Evolutionary conservation across 2,113 vertebrate genomes (phyloP), one percentile per base, ranked within the genome.

Genomic region (Nesospiza acunhae): DNA sequence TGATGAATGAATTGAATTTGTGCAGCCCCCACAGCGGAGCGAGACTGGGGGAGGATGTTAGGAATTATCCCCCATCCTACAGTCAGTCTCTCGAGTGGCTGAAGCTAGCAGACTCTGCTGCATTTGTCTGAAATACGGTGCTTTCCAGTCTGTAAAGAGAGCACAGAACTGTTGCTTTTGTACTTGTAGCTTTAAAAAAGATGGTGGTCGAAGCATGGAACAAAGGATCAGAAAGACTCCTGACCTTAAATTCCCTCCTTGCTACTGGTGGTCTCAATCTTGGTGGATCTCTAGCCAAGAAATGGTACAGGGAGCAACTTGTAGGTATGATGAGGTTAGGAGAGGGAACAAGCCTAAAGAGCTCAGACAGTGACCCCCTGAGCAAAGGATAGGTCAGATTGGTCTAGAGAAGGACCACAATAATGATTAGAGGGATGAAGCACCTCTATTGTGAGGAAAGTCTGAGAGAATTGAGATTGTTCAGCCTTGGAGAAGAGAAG

Each of bases 21-120:
- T 69, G 85, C 94, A 91, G 86, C 95, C 93, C 94, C 87, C 94
- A 93, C 95, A 93, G 58, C 4, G 1, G 89, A 96, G 94, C 8
- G 79, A 94, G 95, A 95, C 90, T 90, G 93, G 95, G 74, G 96
- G 91, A 93, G 95, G 91, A 93, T 97, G 95, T 92, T 95, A 85
- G 87, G 95, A 92, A 94, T 93, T 96, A 95, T 97, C 91, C 86
- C 80, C 41, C n/a, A 67, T 97, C 89, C 91, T 92, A 95, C 95
- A 63, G 73, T 46, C 14, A 70, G 67, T 96, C 83, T 96, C 84
- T 96, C 20, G 2, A 58, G 84, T 92, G 96, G 87, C 84, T 96
- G 94, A 70, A 96, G 87, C 89, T 76, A 88, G 84, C 94, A 89
- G 79, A 41, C 83, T 97, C 87, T 52, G 76, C 85, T 80, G 87